These are phyloP conservation scores for Vannuccia rotundouncinata DNA, from an alignment of 2,888 invertebrate genomes.

Conservation along the genomic window DNA sequence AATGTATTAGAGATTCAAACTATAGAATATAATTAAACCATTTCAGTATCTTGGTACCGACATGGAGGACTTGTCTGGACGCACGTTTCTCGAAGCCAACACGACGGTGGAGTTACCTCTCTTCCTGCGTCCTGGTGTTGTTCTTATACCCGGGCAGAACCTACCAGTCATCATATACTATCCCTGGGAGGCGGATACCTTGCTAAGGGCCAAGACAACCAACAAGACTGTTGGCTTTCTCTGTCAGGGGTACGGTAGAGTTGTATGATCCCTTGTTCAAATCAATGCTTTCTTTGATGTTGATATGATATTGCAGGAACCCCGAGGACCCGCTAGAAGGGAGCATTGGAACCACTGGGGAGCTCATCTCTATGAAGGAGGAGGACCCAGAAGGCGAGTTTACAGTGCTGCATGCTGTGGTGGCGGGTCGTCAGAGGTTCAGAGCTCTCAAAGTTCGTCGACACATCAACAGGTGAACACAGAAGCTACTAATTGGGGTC, in stretches of 20 bases:
- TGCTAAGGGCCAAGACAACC: not conserved
- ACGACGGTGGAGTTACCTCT: not conserved
- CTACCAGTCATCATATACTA: conserved; percentile 66
- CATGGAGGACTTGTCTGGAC: conserved; percentile 7
- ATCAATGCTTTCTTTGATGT: not conserved
- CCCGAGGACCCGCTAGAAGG: not conserved
- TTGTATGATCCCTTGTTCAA: conserved; percentile 4
- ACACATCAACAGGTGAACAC: conserved; percentile 4
- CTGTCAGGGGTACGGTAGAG: not conserved
- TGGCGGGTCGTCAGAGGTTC: conserved; percentile 29
- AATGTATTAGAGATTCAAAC: too few relatives aligned
- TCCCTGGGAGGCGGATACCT: conserved; percentile 44
- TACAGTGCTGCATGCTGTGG: not conserved
- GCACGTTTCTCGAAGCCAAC: conserved; percentile 15
- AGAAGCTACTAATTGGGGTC: too few relatives aligned
- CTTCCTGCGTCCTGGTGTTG: conserved; percentile 43
- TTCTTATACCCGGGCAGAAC: conserved; percentile 72
- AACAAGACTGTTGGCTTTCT: conserved; percentile 27
- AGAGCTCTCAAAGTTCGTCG: conserved; percentile 12
- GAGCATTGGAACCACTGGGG: conserved; percentile 28
- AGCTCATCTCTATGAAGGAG: not conserved
- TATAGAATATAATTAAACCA: too few relatives aligned
- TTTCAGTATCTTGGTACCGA: conserved; percentile 30
- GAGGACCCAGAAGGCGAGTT: not conserved
- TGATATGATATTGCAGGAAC: not conserved